Evolutionary conservation across 1,140 invertebrate genomes (phyloP), one percentile per base, ranked within the genome.

Genomic region (Ips typographus): DNA sequence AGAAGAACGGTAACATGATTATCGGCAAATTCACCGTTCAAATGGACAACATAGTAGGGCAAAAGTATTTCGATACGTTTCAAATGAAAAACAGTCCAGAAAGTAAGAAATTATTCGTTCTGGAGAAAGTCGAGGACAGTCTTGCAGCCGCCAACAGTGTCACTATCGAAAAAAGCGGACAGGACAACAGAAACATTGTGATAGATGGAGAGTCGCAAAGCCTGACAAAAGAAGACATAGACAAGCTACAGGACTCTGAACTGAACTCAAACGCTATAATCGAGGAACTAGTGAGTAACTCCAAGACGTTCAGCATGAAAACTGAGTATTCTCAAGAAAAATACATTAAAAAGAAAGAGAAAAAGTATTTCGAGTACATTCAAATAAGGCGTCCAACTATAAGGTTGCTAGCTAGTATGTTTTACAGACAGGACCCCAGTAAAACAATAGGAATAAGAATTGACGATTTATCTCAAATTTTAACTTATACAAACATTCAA

Each of bases 291-390:
- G 90, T 98, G 49, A 90, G 90, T 70, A 96, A 96, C 78, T 98
- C 94, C 51, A 90, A 88, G 68, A 94, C 94, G 5, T 94, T 94
- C 80, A 84, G 86, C 40, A 84, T 86, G 41, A 97, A 96, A 84
- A 98, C 95, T 1, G 92, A 92, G 76, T 98, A 90, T 80, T 93
- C 94, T 0, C 94, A 98, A 80, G 91, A 94, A 74, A 98, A 98
- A 79, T 98, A 98, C 80, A 85, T 98, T 4, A 91, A 90, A 57
- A 98, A 98, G 78, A 98, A 98, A 80, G 91, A 94, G 74, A 91
- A 90, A 71, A 96, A 96, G 79, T 96, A 96, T 80, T 91, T 87
- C 78, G 89, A 92, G 74, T 91, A 87, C 76, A 80, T 95, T 36
- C 88, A 89, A 67, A 85, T 95, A 43, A 81, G 88, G 8, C 88